These are phyloP conservation scores for Pseudomyrmex flavicornis DNA, from an alignment of 1,140 invertebrate genomes.

Conservation along the genomic window DNA sequence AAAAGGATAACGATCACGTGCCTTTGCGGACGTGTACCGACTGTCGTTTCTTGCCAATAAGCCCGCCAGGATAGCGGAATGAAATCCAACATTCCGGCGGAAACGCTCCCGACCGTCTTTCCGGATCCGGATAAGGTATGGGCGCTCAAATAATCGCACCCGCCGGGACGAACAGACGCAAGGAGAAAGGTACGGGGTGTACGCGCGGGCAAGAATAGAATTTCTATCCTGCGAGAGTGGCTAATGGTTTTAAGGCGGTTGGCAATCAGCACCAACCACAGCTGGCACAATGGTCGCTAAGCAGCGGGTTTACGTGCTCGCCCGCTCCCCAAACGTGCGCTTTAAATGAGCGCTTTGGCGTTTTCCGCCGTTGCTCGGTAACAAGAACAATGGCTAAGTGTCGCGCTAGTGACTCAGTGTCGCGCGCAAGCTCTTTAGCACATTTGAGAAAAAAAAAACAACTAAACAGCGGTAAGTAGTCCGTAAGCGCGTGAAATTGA, in stretches of 20 bases:
- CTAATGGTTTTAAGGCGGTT: conserved; percentile 61
- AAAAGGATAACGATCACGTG: conserved; percentile 66
- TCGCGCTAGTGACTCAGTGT: no score
- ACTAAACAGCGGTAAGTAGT: conserved; percentile 4
- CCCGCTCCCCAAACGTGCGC: background rate
- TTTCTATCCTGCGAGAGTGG: conserved; percentile 35
- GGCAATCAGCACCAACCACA: conserved; percentile 42
- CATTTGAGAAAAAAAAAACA: no score
- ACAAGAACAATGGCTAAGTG: background rate
- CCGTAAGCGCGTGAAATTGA: conserved; percentile 13
- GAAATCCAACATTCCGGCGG: conserved; percentile 60
- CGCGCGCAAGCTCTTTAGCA: no score
- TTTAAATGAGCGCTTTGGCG: conserved; percentile 18
- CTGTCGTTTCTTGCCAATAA: conserved; percentile 67
- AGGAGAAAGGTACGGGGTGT: background rate
- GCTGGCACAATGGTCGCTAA: conserved; percentile 30
- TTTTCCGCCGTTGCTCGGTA: background rate
- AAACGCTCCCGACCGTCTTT: conserved; percentile 35
- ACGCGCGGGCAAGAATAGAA: background rate
- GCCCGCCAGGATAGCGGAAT: conserved; percentile 30
- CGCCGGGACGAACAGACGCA: background rate
- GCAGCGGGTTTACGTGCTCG: conserved; percentile 17
- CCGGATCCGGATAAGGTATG: conserved; percentile 15
- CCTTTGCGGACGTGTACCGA: conserved; percentile 65
- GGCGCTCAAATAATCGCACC: conserved; percentile 13